These are phyloP conservation scores for Anarhynchus alexandrinus DNA, from an alignment of 2,113 vertebrate genomes.

Conservation along the genomic window DNA sequence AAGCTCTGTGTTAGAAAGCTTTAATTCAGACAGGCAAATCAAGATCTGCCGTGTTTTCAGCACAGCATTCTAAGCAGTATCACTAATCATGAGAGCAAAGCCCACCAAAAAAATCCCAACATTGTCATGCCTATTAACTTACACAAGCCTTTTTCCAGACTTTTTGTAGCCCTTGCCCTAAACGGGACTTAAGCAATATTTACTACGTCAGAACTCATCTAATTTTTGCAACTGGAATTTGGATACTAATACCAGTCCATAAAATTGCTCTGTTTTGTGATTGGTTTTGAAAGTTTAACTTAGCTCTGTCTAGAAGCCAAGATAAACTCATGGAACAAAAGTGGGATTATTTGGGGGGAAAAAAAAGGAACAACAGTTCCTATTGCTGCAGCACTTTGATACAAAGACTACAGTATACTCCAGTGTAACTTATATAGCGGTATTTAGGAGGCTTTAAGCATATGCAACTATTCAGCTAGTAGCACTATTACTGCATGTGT, in stretches of 20 bases:
- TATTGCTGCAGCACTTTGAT: background rate
- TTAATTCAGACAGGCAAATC: background rate
- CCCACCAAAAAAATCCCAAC: background rate
- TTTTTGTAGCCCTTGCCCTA: background rate
- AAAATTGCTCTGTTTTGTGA: background rate
- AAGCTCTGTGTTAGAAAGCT: background rate
- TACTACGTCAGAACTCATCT: background rate
- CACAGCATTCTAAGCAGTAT: background rate
- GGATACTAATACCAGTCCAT: background rate
- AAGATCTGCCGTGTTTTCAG: background rate
- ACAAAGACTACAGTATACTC: background rate
- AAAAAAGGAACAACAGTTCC: background rate
- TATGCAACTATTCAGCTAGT: background rate
- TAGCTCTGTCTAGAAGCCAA: background rate
- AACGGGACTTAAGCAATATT: background rate
- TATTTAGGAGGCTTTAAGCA: background rate
- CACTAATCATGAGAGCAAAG: background rate
- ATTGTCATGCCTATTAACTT: background rate
- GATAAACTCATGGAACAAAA: background rate
- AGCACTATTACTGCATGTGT: background rate
- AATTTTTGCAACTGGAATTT: background rate
- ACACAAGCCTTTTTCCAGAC: background rate
- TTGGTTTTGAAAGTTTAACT: background rate
- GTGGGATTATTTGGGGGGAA: background rate
- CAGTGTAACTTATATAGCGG: background rate